These are phyloP conservation scores for Turdus rufiventris DNA, from an alignment of 2,113 vertebrate genomes.

Conservation along the genomic window DNA sequence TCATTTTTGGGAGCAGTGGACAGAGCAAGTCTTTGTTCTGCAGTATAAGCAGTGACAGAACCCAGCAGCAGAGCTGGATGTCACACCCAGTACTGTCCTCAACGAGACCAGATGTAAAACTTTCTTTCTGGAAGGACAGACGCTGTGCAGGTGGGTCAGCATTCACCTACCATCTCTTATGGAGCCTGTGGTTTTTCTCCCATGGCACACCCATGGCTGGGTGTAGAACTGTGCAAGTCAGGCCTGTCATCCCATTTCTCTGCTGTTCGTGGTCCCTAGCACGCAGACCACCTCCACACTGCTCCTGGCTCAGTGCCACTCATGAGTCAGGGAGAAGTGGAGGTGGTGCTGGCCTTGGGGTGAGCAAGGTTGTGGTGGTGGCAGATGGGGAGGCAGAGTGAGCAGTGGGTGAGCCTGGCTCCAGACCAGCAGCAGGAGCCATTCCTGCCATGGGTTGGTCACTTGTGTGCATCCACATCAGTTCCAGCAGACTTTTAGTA, in stretches of 20 bases:
- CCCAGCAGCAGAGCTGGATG: not conserved
- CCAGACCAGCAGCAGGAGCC: not conserved
- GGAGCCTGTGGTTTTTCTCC: not conserved
- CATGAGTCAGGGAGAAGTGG: not conserved
- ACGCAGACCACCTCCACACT: not conserved
- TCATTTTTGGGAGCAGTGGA: not conserved
- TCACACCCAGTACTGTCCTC: not conserved
- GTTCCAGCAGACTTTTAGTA: not conserved
- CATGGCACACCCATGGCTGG: not conserved
- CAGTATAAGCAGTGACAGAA: not conserved
- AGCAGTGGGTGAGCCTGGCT: not conserved
- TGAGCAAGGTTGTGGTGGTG: not conserved
- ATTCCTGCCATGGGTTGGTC: not conserved
- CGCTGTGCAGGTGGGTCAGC: not conserved
- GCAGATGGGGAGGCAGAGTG: not conserved
- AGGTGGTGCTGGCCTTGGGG: not conserved
- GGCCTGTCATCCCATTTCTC: not conserved
- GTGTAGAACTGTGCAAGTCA: no score
- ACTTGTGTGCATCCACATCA: not conserved
- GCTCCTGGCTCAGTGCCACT: not conserved
- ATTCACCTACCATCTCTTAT: not conserved
- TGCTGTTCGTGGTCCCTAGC: not conserved
- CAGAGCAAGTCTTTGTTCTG: not conserved
- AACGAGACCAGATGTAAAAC: not conserved
- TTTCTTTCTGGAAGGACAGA: not conserved